A percentile compares a stretch with the other conserved stretches of the same genome.
Evolutionary conservation across 2,797 vertebrate genomes (phyloP).

Genomic region (Thalassophryne amazonica): DNA sequence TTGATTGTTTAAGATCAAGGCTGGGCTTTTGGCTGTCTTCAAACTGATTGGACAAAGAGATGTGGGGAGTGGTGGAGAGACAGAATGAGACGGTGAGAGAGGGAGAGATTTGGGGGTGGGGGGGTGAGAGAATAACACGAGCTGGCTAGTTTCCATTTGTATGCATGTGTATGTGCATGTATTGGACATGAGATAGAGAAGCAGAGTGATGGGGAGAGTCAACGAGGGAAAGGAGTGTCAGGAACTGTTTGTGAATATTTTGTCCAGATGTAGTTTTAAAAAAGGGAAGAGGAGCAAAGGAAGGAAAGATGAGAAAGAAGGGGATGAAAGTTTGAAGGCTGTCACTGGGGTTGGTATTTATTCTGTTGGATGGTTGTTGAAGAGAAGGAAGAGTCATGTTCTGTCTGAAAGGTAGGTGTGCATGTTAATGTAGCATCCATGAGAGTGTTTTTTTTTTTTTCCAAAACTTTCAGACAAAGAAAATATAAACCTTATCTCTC

Average conservation of each 20-base stretch:
- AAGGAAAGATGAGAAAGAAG: constrained; percentile 48
- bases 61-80: constrained; percentile 17
- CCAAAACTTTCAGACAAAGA: constrained; percentile 62
- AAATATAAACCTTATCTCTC: constrained; percentile 53
- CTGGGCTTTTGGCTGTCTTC: constrained; percentile 11
- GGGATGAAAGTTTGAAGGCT: no score
- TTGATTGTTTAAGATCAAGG: constrained; percentile 22
- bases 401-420: constrained; percentile 89
- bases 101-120: no score
- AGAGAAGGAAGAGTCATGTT: constrained; percentile 80
- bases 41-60: constrained; percentile 16
- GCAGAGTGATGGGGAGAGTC: background rate
- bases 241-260: constrained; percentile 42
- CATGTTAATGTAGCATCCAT: constrained; percentile 2
- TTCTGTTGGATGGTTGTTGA: constrained; percentile 30
- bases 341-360: no score
- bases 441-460: constrained; percentile 25
- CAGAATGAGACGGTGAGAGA: constrained; percentile 48
- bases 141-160: no score
- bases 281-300: constrained; percentile 13
- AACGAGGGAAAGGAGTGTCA: constrained; percentile 37
- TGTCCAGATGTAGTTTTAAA: constrained; percentile 15
- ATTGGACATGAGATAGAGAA: background rate
- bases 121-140: no score
- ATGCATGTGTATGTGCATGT: no score